A percentile compares a stretch with the other conserved stretches of the same genome.
phyloP scores from a whole-genome alignment of 2,113 vertebrate species.

The Benthochromis sp. region DNA sequence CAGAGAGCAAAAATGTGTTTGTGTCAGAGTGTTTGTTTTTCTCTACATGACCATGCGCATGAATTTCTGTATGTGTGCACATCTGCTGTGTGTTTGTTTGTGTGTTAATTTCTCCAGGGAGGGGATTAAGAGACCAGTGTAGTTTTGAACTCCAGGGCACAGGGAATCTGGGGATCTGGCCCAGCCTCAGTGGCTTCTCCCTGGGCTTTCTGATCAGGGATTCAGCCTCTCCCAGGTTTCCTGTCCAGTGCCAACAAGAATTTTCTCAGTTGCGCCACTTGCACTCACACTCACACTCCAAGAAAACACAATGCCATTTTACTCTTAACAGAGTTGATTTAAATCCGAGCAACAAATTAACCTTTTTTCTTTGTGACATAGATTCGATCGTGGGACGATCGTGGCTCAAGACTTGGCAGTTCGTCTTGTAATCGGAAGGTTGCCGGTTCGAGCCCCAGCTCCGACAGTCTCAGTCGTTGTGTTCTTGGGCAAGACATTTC shows the following conservation, averaged over 20 bases:
- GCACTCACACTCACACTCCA: neutral
- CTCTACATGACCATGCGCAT: neutral
- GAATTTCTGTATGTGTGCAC: neutral
- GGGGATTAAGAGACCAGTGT: conserved; percentile 40
- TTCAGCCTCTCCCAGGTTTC: conserved; percentile 3
- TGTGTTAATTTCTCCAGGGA: conserved; percentile 29
- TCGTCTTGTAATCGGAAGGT: rapidly evolving
- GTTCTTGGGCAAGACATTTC: neutral
- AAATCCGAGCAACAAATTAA: neutral
- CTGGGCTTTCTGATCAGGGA: conserved; percentile 28
- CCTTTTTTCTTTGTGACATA: neutral
- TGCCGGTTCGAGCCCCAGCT: neutral
- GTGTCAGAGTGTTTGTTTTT: neutral
- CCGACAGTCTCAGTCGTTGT: neutral
- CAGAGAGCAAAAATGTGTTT: neutral
- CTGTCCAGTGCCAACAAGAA: conserved; percentile 5
- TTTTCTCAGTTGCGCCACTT: neutral
- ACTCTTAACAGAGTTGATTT: neutral
- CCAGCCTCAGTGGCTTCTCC: conserved; percentile 38
- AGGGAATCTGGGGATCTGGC: conserved; percentile 26
- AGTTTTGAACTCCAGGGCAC: conserved; percentile 38
- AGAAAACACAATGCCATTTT: neutral
- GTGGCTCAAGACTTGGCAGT: neutral
- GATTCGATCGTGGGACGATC: rapidly evolving
- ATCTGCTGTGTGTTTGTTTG: neutral